Evolutionary conservation across 2,888 invertebrate species (phyloP).

Genomic region (Cataglyphis albicans): DNA sequence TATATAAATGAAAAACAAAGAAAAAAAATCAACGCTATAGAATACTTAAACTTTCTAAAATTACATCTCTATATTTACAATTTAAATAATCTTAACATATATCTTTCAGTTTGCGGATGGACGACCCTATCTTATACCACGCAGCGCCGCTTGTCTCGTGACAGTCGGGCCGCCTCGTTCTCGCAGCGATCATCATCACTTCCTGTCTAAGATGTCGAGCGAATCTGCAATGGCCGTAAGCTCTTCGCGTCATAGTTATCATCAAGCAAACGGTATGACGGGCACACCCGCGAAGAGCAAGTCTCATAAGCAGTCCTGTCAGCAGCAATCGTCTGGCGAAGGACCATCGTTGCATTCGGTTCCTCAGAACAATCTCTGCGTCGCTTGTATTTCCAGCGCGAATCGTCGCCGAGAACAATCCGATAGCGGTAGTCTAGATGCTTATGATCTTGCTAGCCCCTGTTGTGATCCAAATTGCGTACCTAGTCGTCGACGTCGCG

Average conservation of each 20-base stretch:
- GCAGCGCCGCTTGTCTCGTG: slow-evolving; percentile 91
- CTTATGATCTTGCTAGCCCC: slow-evolving; percentile 94
- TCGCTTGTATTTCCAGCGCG: slow-evolving; percentile 84
- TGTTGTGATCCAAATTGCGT: slow-evolving; percentile 95
- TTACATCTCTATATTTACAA: neutral
- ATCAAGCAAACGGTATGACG: slow-evolving; percentile 84
- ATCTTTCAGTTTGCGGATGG: slow-evolving; percentile 83
- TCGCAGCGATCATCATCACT: slow-evolving; percentile 90
- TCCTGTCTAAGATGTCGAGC: slow-evolving; percentile 87
- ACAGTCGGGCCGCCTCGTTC: slow-evolving; percentile 90
- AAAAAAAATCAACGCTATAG: neutral
- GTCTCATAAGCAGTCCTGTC: slow-evolving; percentile 76
- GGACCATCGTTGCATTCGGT: slow-evolving; percentile 62
- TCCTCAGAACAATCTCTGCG: slow-evolving; percentile 80
- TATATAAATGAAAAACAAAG: neutral
- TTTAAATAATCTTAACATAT: neutral
- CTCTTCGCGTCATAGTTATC: slow-evolving; percentile 84
- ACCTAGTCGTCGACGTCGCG: slow-evolving; percentile 88
- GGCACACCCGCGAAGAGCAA: slow-evolving; percentile 79
- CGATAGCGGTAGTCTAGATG: slow-evolving; percentile 92
- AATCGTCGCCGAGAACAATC: slow-evolving; percentile 79
- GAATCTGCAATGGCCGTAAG: slow-evolving; percentile 82
- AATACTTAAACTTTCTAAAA: neutral
- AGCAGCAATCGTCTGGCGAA: slow-evolving; percentile 58
- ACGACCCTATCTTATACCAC: slow-evolving; percentile 83